Evolutionary conservation across 2,113 vertebrate species (phyloP), one percentile per base, ranked within the genome.

Genomic region (Tinamus guttatus): DNA sequence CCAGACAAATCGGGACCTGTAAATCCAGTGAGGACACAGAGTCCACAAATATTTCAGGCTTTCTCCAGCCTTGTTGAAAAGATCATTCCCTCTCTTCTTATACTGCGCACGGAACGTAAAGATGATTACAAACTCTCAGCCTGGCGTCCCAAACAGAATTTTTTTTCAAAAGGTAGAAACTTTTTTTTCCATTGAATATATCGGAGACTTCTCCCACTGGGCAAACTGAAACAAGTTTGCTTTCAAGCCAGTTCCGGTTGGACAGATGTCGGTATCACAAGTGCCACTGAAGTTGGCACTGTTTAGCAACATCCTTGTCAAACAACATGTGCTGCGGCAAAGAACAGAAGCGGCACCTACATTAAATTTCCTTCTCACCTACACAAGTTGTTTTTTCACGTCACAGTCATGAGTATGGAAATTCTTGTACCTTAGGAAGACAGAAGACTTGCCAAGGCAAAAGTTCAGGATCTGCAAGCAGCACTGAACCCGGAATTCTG

Each of bases 231-330:
- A 49, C 45, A 85, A 93, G 87, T 79, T 85, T 89, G 89, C 8
- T 92, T 91, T 74, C 1, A 3, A 45, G 74, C n/a, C 71, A 54
- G 41, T 93, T 91, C 85, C 67, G 75, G 70, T 41, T 59, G 75
- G 91, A 82, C 94, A 94, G 93, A 90, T 85, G 89, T 94, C 78
- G 87, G 67, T 58, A 95, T 19, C 63, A 45, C 34, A 85, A 94
- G 78, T 63, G 27, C 27, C 24, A 49, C 65, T 49, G 36, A 13
- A 0, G 0, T 28, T 80, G 75, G 74, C 84, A 94, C 60, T 85
- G 86, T 80, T 70, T 87, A 84, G 49, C 52, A 84, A 60, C 32
- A 86, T 32, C 74, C 76, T 43, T n/a, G 49, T 93, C 85, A 87
- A 81, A 73, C 73, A 91, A 77, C 40, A 60, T 65, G 74, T 70